Conservation (phyloP, 2,113 vertebrate species). For the Conger conger region DNA sequence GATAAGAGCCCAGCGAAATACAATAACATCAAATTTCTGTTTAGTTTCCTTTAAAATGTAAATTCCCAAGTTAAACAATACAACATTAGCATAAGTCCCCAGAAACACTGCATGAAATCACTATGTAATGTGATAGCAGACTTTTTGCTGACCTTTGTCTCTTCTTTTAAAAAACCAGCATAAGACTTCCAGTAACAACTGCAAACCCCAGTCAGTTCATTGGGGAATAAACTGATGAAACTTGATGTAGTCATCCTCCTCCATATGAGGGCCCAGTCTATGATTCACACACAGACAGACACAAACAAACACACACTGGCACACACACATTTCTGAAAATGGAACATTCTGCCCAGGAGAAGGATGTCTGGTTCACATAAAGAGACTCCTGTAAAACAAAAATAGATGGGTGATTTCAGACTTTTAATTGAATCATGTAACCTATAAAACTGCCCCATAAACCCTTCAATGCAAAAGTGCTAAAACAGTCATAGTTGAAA, state of each 20-base stretch:
- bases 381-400: background rate
- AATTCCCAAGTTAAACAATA: background rate
- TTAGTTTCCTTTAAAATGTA: background rate
- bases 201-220: background rate
- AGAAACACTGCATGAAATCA: conserved; percentile 4
- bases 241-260: conserved; percentile 17
- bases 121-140: conserved; percentile 44
- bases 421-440: background rate
- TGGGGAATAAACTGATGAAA: background rate
- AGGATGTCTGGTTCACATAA: conserved; percentile 15
- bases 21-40: no score
- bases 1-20: no score
- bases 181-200: background rate
- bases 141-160: conserved; percentile 18
- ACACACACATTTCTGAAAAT: background rate
- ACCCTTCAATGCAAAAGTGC: background rate
- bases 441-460: background rate
- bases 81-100: background rate
- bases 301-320: background rate
- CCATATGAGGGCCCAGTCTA: background rate
- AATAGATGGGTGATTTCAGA: background rate
- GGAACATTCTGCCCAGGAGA: background rate
- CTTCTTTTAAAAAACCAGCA: conserved; percentile 18
- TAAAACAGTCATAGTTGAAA: background rate
- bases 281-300: conserved; percentile 28